Evolutionary conservation across 2,888 invertebrate species (phyloP).

Genomic region (Torymus texanus): DNA sequence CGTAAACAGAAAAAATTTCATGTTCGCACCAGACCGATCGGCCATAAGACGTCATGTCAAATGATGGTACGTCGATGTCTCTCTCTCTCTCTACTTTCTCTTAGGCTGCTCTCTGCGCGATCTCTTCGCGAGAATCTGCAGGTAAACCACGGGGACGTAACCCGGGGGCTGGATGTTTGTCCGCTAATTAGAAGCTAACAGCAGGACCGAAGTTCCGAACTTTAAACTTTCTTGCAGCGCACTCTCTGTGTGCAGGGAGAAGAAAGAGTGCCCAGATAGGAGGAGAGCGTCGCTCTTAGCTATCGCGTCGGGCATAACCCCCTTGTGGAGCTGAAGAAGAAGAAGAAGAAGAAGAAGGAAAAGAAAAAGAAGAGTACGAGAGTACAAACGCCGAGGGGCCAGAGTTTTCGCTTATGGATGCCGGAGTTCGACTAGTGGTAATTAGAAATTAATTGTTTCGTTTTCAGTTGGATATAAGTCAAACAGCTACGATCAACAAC

Average conservation of each 20-base stretch:
- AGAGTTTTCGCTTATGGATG: background rate
- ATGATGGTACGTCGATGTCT: too few relatives aligned
- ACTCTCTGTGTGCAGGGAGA: constrained; percentile 7
- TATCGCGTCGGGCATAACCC: constrained; percentile 27
- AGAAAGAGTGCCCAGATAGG: too few relatives aligned
- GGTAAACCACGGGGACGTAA: constrained; percentile 61
- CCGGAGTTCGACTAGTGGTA: constrained; percentile 66
- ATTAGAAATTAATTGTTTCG: constrained; percentile 74
- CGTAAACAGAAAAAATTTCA: too few relatives aligned
- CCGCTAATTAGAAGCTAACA: constrained; percentile 75
- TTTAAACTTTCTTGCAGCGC: constrained; percentile 73
- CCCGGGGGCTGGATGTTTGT: constrained; percentile 71
- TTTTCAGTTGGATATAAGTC: constrained; percentile 71
- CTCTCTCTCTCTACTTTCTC: too few relatives aligned
- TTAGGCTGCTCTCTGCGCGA: background rate
- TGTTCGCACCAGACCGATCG: too few relatives aligned
- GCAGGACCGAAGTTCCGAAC: constrained; percentile 70
- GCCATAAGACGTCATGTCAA: too few relatives aligned
- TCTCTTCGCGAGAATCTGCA: constrained; percentile 30
- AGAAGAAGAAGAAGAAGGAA: constrained; percentile 1
- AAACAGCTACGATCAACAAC: constrained; percentile 63
- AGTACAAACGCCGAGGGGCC: constrained; percentile 4
- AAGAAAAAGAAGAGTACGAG: background rate
- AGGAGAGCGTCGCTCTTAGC: constrained; percentile 56
- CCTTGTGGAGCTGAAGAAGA: background rate